These are phyloP conservation scores for Leptatherina wallacei DNA, from an alignment of 2,797 vertebrate genomes.

Conservation along the genomic window DNA sequence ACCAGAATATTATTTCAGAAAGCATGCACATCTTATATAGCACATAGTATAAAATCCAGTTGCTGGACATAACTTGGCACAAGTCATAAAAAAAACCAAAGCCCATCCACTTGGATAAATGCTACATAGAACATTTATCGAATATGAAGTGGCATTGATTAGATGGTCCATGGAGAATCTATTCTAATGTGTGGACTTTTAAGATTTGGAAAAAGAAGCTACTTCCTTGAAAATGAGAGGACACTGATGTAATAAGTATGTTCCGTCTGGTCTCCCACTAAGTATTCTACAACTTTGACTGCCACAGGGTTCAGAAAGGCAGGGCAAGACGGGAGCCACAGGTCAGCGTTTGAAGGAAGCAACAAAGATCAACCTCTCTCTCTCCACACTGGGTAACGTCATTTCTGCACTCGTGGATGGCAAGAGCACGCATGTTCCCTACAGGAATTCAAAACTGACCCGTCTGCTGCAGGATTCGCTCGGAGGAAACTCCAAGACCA, in stretches of 20 bases:
- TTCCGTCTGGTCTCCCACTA: background rate
- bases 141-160: background rate
- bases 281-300: background rate
- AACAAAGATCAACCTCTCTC: constrained; percentile 97
- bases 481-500: constrained; percentile 98
- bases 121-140: background rate
- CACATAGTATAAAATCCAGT: background rate
- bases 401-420: constrained; percentile 98
- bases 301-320: constrained; percentile 94
- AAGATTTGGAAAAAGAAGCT: background rate
- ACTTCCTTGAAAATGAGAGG: background rate
- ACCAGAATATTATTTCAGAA: background rate
- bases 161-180: background rate
- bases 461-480: constrained; percentile 96
- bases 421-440: constrained; percentile 98
- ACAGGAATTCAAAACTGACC: constrained; percentile 97
- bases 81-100: no score
- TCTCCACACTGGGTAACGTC: constrained; percentile 98
- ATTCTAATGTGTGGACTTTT: background rate
- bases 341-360: constrained; percentile 98
- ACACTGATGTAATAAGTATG: background rate
- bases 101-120: background rate
- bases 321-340: constrained; percentile 97
- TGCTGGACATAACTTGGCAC: background rate
- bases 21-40: background rate